These are phyloP conservation scores for Cassiopea andromeda DNA, from an alignment of 30 jellyfish, hydroid and myxozoan species.

Conservation along the genomic window DNA sequence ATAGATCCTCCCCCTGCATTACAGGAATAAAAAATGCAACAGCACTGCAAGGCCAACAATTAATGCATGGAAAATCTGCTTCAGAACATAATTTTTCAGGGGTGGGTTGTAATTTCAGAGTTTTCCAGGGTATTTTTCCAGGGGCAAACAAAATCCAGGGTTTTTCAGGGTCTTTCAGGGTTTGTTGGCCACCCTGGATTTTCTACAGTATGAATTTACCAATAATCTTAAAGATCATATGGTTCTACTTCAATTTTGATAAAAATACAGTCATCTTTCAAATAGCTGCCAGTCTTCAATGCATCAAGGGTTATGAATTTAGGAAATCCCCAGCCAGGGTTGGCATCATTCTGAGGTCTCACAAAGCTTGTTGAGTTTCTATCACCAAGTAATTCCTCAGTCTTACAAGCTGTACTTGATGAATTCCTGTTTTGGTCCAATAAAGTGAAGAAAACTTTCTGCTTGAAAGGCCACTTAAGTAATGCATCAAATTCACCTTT, in stretches of 20 bases:
- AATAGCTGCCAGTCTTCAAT: constrained; percentile 52
- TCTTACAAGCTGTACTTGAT: constrained; percentile 18
- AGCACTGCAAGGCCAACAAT: too few relatives aligned
- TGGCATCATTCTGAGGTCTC: constrained; percentile 62
- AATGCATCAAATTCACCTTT: constrained; percentile 75
- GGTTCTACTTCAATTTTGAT: constrained; percentile 70
- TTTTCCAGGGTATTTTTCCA: too few relatives aligned
- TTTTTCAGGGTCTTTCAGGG: too few relatives aligned
- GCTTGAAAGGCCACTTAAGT: constrained; percentile 84
- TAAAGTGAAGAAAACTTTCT: constrained; percentile 59
- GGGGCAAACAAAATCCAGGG: too few relatives aligned
- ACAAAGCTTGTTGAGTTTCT: constrained; percentile 72
- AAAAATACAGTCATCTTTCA: constrained; percentile 69
- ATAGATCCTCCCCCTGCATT: too few relatives aligned
- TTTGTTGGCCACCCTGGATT: too few relatives aligned
- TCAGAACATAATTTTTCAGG: too few relatives aligned
- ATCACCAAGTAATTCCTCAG: constrained; percentile 74
- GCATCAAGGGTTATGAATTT: constrained; percentile 66
- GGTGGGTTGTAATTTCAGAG: too few relatives aligned
- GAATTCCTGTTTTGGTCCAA: constrained; percentile 37
- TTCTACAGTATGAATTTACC: neutral
- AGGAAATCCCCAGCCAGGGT: constrained; percentile 97
- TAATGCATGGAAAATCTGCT: too few relatives aligned
- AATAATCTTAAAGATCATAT: neutral
- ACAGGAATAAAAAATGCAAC: too few relatives aligned